phyloP scores from a whole-genome alignment of 1,140 invertebrate species.

The Brachionus angularis region DNA sequence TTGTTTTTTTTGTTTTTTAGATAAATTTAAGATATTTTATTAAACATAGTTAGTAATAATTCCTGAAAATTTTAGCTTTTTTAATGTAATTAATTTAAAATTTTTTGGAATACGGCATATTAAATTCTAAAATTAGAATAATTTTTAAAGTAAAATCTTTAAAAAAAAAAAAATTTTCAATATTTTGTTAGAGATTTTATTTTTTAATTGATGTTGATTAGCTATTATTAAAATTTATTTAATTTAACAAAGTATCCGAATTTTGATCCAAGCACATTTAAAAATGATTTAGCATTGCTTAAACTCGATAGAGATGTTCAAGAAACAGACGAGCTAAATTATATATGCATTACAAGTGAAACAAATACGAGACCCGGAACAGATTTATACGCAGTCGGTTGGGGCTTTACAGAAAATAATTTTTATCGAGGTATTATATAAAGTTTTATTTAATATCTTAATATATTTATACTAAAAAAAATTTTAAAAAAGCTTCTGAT shows the following conservation, averaged over 20 bases:
- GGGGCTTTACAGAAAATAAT: constrained; percentile 42
- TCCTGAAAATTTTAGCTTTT: too few relatives aligned
- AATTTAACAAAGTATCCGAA: constrained; percentile 26
- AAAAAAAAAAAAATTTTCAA: too few relatives aligned
- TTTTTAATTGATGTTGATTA: too few relatives aligned
- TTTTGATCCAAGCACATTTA: constrained; percentile 36
- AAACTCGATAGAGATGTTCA: constrained; percentile 18
- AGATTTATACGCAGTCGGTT: constrained; percentile 31
- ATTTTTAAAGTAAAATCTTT: too few relatives aligned
- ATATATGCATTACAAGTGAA: constrained; percentile 15
- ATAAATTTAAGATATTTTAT: not conserved
- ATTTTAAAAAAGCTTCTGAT: constrained; percentile 41
- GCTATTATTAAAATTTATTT: too few relatives aligned
- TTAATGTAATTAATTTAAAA: too few relatives aligned
- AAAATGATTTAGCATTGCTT: constrained; percentile 32
- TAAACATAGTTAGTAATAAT: too few relatives aligned
- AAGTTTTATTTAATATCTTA: too few relatives aligned
- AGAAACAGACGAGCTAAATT: not conserved
- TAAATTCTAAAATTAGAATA: too few relatives aligned
- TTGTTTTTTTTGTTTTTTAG: not conserved
- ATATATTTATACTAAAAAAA: too few relatives aligned
- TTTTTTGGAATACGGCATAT: too few relatives aligned
- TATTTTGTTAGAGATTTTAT: too few relatives aligned
- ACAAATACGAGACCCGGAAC: constrained; percentile 17
- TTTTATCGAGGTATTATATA: constrained; percentile 4